Base-by-base conservation (phyloP, 1,140 invertebrate genomes). In the Atta colombica region DNA sequence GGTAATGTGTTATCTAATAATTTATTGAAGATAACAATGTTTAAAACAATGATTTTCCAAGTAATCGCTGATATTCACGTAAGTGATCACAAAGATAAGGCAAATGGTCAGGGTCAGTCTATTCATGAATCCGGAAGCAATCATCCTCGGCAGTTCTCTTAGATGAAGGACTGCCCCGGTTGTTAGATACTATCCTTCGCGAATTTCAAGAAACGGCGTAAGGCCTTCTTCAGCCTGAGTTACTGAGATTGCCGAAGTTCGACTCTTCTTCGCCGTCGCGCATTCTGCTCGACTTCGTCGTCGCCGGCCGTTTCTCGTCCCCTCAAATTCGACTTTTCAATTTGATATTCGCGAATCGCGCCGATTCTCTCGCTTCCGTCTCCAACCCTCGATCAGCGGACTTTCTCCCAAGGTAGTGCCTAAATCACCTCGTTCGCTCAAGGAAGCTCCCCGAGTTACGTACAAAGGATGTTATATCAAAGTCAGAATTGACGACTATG, bases 311-410 rank as follows among this genome's bases (percentile, higher is more conserved):
- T 61, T 65, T 61, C 74, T 53, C 77, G 61, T 53, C 75, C 75
- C 72, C 77, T 85, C 58, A 88, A 89, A 91, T 89, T 91, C 88
- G 78, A 90, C 86, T 82, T 89, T 89, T 91, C 89, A 91, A 91
- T 89, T 91, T 91, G 89, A 89, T 91, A 91, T 91, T 89, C 89
- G 86, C 84, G 81, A 88, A 82, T 91, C 89, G 86, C 77, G 39
- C 71, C 61, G 86, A 89, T 69, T 61, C 74, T 51, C 39, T 58
- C 65, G 81, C 28, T 74, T 72, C 77, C 74, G 31, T 51, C n/a
- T 12, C 60, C 49, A 21, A 35, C 1, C 75, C 35, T 25, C 68
- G 18, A 3, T 35, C 35, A 25, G 39, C 49, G 35, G 28, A n/a
- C 69, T 74, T 71, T 84, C 39, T 75, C 69, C 55, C 80, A 45